These are phyloP conservation scores for Musca domestica DNA, from an alignment of 1,140 invertebrate species.

Conservation along the genomic window DNA sequence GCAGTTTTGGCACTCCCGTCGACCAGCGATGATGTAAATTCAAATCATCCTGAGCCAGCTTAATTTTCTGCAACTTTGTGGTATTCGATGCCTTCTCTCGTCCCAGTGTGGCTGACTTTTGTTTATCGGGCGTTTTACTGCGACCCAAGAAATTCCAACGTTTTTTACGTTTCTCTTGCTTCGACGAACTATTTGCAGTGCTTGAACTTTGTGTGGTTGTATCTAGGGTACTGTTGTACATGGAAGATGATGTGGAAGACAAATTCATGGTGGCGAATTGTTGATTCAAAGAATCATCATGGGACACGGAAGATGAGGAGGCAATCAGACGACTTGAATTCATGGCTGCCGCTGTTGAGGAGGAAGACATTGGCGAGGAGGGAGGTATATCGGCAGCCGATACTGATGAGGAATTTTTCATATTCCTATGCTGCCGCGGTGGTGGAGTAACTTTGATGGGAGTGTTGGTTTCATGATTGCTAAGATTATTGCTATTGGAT, in stretches of 20 bases:
- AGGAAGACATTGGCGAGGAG: not conserved
- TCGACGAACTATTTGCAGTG: slow-evolving; percentile 30
- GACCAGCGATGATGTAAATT: slow-evolving; percentile 64
- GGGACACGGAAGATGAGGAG: slow-evolving; percentile 6
- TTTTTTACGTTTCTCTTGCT: slow-evolving; percentile 62
- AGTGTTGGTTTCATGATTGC: not conserved
- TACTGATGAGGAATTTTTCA: slow-evolving; percentile 27
- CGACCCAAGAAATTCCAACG: slow-evolving; percentile 65
- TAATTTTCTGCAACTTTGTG: slow-evolving; percentile 54
- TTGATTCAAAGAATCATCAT: slow-evolving; percentile 36
- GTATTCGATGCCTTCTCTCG: slow-evolving; percentile 56
- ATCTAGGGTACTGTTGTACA: slow-evolving; percentile 27
- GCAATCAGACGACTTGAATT: not conserved
- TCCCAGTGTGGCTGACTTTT: slow-evolving; percentile 64
- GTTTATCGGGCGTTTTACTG: slow-evolving; percentile 56
- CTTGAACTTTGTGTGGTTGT: slow-evolving; percentile 27
- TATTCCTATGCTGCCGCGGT: slow-evolving; percentile 39
- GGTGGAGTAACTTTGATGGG: slow-evolving; percentile 32
- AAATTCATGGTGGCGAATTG: slow-evolving; percentile 51
- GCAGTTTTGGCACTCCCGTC: slow-evolving; percentile 63
- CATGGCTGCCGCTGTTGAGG: not conserved
- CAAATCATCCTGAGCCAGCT: slow-evolving; percentile 55
- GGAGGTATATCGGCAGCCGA: slow-evolving; percentile 33
- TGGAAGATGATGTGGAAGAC: slow-evolving; percentile 42
- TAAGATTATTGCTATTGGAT: not conserved